These are phyloP conservation scores for Xenopus borealis DNA, from an alignment of 2,113 vertebrate species.

Conservation along the genomic window DNA sequence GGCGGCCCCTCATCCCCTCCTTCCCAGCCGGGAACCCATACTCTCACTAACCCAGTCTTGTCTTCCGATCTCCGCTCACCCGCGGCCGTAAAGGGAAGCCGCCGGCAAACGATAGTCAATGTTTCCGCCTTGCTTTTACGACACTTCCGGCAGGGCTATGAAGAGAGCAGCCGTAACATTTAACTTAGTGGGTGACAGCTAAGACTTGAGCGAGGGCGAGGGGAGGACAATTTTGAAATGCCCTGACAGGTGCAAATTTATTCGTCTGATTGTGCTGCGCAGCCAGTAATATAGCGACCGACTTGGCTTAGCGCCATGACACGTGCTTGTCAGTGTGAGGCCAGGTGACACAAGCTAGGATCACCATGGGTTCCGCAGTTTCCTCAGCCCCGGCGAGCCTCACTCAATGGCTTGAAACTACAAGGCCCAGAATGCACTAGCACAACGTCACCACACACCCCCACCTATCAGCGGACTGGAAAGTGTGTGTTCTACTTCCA, in stretches of 20 bases:
- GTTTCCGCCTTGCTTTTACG: conserved; percentile 63
- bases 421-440: too few relatives aligned
- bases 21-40: conserved; percentile 42
- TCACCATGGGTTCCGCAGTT: not conserved
- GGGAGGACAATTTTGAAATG: too few relatives aligned
- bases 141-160: conserved; percentile 63
- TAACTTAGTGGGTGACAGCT: not conserved
- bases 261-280: too few relatives aligned
- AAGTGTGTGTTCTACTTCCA: too few relatives aligned
- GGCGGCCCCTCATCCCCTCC: conserved; percentile 39
- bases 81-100: conserved; percentile 59
- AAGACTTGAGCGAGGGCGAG: not conserved
- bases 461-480: too few relatives aligned
- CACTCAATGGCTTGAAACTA: too few relatives aligned
- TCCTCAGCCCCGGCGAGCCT: too few relatives aligned
- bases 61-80: conserved; percentile 54
- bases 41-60: conserved; percentile 59
- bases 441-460: too few relatives aligned
- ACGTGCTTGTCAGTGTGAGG: conserved; percentile 10
- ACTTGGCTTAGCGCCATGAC: conserved; percentile 1
- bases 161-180: conserved; percentile 11
- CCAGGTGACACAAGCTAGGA: conserved; percentile 6
- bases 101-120: conserved; percentile 50
- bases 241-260: too few relatives aligned
- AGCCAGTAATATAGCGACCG: not conserved